Base-by-base conservation (phyloP, 2,797 vertebrate genomes). In the Emys orbicularis region DNA sequence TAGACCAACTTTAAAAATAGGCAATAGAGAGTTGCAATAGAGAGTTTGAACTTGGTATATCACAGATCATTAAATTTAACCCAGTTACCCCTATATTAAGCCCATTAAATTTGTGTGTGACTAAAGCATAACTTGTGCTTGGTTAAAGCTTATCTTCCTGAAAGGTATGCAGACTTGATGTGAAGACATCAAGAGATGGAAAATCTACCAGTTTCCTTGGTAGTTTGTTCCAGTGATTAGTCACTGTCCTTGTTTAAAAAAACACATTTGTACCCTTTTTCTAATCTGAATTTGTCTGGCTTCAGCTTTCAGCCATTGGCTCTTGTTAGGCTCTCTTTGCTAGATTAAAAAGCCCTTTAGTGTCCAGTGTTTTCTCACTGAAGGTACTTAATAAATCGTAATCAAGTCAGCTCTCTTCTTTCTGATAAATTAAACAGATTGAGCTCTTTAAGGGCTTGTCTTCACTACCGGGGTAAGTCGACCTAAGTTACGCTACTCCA, bases 21-120 rank as follows among this genome's bases (percentile, higher is more conserved):
- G 3, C 52, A 93, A 87, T n/a, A 79, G 8, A 57, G 8, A 81
- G 82, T 81, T 91, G 68, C 93, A 52, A 85, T 94, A 92, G 50
- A 47, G 74, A 86, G 21, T 88, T 94, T 83, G 94, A 92, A 97
- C 90, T 94, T 79, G 8, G 1, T 81, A 37, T 84, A 91, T 90
- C 77, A 93, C 87, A 95, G 91, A 86, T 87, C 86, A 97, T 96
- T 96, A 96, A 87, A 94, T 96, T 96, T 96, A 72, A 72, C 68
- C 68, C 21, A 94, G 92, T 97, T 96, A 95, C 4, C 1, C 5
- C 85, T 87, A 57, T 82, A 52, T 77, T 93, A 53, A 25, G 83
- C 53, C 94, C 85, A 74, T 89, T 87, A 61, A 54, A 92, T 80
- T 96, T 93, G 93, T 89, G 29, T 76, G 93, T 90, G 96, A 92